Conservation (phyloP, 1,140 invertebrate genomes). For the Tetramorium simillimum region DNA sequence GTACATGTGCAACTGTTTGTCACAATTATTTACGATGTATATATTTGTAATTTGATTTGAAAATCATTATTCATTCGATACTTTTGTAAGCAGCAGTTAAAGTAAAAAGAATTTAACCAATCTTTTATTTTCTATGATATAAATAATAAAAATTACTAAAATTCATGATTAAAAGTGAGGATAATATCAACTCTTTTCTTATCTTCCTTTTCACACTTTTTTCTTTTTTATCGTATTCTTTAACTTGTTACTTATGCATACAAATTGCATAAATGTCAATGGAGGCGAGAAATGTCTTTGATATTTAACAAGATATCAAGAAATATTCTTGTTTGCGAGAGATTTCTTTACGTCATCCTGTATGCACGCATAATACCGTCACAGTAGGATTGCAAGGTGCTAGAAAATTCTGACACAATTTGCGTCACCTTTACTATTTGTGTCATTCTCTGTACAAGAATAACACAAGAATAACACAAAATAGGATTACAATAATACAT, state of each 20-base stretch:
- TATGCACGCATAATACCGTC: neutral
- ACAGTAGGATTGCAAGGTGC: conserved; percentile 9
- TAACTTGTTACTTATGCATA: conserved; percentile 16
- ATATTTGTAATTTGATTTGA: neutral
- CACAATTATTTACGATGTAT: neutral
- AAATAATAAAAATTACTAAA: neutral
- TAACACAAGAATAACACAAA: neutral
- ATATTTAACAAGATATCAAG: conserved; percentile 35
- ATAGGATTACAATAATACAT: neutral
- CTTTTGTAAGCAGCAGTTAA: neutral
- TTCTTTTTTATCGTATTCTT: neutral
- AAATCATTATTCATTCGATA: neutral
- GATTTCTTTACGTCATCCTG: conserved; percentile 30
- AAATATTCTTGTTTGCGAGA: conserved; percentile 9
- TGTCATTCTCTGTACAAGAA: neutral
- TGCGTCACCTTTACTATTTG: neutral
- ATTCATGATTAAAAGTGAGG: neutral
- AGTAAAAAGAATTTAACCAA: neutral
- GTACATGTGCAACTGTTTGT: neutral
- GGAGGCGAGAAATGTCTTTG: neutral
- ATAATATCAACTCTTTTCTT: neutral
- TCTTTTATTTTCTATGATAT: neutral
- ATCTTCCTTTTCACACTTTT: neutral
- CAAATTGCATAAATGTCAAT: conserved; percentile 26
- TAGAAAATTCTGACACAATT: neutral